A percentile compares a stretch with the other conserved stretches of the same genome.
Conservation (phyloP, 2,113 vertebrate species). For the Puffinus mauretanicus region DNA sequence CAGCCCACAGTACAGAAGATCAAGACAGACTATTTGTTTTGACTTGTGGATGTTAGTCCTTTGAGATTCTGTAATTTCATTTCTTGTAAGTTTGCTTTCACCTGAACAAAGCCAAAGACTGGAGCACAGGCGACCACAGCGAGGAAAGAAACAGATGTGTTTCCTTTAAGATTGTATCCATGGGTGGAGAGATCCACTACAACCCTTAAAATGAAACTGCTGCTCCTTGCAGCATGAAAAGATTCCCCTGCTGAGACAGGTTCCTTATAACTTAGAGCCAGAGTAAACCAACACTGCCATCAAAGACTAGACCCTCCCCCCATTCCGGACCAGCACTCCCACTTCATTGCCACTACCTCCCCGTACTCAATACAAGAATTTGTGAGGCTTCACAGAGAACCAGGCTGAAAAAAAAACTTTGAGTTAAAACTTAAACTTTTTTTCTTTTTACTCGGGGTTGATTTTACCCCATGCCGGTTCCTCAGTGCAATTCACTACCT, state of each 20-base stretch:
- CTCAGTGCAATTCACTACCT: neutral
- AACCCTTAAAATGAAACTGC: neutral
- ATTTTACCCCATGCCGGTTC: neutral
- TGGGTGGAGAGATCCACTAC: neutral
- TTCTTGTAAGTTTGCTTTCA: neutral
- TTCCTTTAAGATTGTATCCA: neutral
- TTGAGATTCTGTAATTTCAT: neutral
- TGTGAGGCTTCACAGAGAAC: neutral
- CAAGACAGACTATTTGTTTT: neutral
- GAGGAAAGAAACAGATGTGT: neutral
- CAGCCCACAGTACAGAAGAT: neutral
- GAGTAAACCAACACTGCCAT: neutral
- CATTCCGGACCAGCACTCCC: neutral
- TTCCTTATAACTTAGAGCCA: neutral
- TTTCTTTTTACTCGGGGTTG: neutral
- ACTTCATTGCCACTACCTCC: fast-evolving
- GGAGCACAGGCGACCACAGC: neutral
- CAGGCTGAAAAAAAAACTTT: neutral
- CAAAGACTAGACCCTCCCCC: neutral
- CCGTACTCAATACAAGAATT: fast-evolving
- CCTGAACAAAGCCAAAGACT: neutral
- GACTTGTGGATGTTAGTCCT: neutral
- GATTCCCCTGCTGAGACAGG: neutral
- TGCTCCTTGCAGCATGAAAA: neutral
- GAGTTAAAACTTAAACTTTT: neutral